Conservation (phyloP, 30 jellyfish, hydroid and myxozoan species). For the Turritopsis dohrnii region DNA sequence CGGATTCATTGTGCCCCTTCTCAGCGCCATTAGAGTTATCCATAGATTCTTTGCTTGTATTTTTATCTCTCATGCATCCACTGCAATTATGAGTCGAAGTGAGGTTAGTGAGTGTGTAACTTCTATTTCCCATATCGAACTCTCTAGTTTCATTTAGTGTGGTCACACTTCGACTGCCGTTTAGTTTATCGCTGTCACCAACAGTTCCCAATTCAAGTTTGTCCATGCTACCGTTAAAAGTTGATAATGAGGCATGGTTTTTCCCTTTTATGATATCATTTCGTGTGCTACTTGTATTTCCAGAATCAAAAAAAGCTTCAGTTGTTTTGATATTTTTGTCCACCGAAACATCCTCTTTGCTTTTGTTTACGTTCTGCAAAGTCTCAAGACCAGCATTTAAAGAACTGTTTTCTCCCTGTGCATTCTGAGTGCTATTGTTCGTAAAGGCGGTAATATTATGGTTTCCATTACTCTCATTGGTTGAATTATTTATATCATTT, state of each 20-base stretch:
- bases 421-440: neutral
- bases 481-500: neutral
- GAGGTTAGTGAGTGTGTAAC: neutral
- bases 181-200: neutral
- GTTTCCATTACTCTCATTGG: neutral
- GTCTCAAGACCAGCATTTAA: neutral
- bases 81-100: constrained; percentile 2
- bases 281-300: neutral
- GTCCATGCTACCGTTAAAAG: neutral
- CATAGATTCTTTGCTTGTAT: neutral
- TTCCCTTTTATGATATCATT: neutral
- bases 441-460: neutral
- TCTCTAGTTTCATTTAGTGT: neutral
- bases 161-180: constrained; percentile 12
- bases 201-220: neutral
- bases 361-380: neutral
- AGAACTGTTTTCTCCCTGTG: neutral
- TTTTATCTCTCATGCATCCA: constrained; percentile 6
- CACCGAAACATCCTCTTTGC: neutral
- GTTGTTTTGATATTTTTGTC: neutral
- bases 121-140: constrained; percentile 12
- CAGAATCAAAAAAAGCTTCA: neutral
- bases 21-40: neutral
- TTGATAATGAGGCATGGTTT: neutral
- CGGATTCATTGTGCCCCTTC: neutral